phyloP scores from a whole-genome alignment of 2,888 invertebrate genomes.

The Scaptodrosophila latifasciaeformis region DNA sequence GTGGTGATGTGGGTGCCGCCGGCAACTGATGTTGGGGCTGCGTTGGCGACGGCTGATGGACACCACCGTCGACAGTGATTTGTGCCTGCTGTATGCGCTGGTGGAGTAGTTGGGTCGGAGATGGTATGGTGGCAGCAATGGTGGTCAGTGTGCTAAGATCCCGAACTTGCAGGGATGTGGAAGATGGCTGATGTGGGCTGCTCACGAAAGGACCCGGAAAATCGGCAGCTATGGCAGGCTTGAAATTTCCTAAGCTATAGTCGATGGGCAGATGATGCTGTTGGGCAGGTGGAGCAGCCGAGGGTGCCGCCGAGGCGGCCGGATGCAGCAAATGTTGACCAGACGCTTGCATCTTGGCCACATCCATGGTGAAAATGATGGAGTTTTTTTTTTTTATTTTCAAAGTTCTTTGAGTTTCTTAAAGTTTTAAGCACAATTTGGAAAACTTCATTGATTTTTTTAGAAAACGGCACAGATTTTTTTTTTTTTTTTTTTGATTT shows the following conservation, averaged over 20 bases:
- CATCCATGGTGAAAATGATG: constrained; percentile 56
- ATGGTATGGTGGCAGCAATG: constrained; percentile 63
- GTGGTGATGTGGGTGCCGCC: constrained; percentile 52
- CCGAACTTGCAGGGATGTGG: constrained; percentile 63
- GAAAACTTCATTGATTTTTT: constrained; percentile 3
- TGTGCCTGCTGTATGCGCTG: constrained; percentile 63
- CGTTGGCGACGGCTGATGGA: constrained; percentile 37
- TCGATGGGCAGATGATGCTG: constrained; percentile 71
- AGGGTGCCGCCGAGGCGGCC: constrained; percentile 25
- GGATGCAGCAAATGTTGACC: constrained; percentile 51
- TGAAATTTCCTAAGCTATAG: constrained; percentile 72
- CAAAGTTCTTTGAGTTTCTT: constrained; percentile 2
- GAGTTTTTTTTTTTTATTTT: constrained; percentile 14
- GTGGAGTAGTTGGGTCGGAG: constrained; percentile 68
- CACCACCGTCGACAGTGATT: constrained; percentile 49
- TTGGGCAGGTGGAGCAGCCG: constrained; percentile 46
- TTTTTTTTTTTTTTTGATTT: constrained; percentile 9
- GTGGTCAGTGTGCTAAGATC: constrained; percentile 70
- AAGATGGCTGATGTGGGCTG: constrained; percentile 46
- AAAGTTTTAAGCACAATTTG: constrained; percentile 2
- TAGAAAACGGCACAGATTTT: constrained; percentile 30
- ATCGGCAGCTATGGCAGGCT: constrained; percentile 70
- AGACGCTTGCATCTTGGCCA: constrained; percentile 62
- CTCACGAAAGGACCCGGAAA: constrained; percentile 68
- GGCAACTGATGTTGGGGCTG: constrained; percentile 54